A percentile compares a stretch with the other conserved stretches of the same genome.
Evolutionary conservation across 2,797 vertebrate species (phyloP).

Genomic region (Otus scops): DNA sequence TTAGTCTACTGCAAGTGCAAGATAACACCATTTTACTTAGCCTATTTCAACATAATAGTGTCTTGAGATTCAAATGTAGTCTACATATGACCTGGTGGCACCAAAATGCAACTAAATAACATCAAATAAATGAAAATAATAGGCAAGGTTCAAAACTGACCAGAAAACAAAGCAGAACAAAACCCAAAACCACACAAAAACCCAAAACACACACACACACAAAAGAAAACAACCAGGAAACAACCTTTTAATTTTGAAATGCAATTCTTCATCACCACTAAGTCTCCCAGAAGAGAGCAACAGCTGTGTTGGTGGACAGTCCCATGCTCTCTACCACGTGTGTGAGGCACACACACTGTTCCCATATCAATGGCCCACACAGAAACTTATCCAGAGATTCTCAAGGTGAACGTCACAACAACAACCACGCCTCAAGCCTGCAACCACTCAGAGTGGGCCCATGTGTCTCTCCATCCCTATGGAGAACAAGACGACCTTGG

Average conservation of each 20-base stretch:
- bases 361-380: not conserved
- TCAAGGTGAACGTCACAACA: not conserved
- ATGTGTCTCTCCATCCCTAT: not conserved
- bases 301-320: not conserved
- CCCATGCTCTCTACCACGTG: no score
- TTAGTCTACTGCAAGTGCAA: not conserved
- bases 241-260: not conserved
- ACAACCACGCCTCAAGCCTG: not conserved
- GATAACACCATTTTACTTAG: not conserved
- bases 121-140: not conserved
- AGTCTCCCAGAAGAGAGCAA: not conserved
- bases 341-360: not conserved
- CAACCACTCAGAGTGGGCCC: not conserved
- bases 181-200: not conserved
- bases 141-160: not conserved
- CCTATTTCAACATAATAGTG: not conserved
- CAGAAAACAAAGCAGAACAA: not conserved
- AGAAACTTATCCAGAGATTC: not conserved
- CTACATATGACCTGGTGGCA: not conserved
- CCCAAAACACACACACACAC: no score
- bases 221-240: no score
- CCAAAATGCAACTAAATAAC: not conserved
- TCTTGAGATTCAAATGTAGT: not conserved
- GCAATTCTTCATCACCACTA: not conserved
- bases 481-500: not conserved